Base-by-base conservation (phyloP, 1,140 invertebrate genomes). In the Schlechtendalia chinensis region DNA sequence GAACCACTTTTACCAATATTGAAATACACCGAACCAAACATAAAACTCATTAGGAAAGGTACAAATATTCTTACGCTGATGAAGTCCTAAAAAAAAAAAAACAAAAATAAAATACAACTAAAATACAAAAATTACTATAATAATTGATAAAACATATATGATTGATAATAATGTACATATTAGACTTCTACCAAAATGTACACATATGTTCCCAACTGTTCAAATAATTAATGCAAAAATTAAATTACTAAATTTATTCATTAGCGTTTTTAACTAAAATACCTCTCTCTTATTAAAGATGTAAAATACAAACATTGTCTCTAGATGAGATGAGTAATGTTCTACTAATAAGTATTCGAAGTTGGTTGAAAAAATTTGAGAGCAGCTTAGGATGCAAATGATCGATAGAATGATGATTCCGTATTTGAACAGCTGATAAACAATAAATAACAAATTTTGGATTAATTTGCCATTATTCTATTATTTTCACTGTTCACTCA, bases 231-330 rank as follows among this genome's bases (percentile, higher is more conserved):
- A 67, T 67, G 32, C 11, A 22, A 22, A 22, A n/a, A 67, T 67
- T 54, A 19, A 19, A 10, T 39, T 12, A 50, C 47, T 50, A 50
- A 50, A 45, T 50, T 69, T 69, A 69, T 24, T 69, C 45, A 24
- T 47, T 50, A 69, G 65, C 27, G 19, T 32, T 77, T 77, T 50
- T 59, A 58, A 59, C 72, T 58, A 77, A 39, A 58, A 77, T 77
- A 77, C 29, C 45, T 58, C 53, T 58, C 45, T 58, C 53, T 58
- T 77, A 58, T 56, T 58, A 75, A 75, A 58, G 27, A 39, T 77
- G 29, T 45, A 79, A 79, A 77, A 61, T 79, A 79, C 54, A 79
- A 47, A 79, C 75, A 79, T 39, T 79, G 56, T 79, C 56, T 79
- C 75, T 59, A 61, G 58, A 79, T 29, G 58, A 63, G 24, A 63